A percentile compares a stretch with the other conserved stretches of the same genome.
These are phyloP conservation scores for Ferrisia virgata DNA, from an alignment of 2,888 invertebrate genomes.

Conservation along the genomic window DNA sequence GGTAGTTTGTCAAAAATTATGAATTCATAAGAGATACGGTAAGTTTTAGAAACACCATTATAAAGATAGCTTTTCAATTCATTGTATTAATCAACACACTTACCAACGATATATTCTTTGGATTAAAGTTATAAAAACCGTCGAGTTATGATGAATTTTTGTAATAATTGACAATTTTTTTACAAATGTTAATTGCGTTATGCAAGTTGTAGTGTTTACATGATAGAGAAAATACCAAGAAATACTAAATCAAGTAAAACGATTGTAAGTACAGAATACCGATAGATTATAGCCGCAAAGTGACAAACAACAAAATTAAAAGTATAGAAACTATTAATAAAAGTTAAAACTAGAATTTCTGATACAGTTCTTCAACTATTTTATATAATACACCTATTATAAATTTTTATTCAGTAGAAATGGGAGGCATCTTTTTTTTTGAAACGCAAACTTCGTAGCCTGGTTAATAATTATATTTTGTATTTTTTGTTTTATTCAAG, in stretches of 20 bases:
- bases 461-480: neutral
- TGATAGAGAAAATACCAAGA: neutral
- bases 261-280: neutral
- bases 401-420: neutral
- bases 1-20: too few relatives aligned
- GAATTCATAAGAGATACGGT: too few relatives aligned
- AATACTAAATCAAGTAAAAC: neutral
- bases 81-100: neutral
- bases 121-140: neutral
- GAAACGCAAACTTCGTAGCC: neutral
- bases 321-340: neutral
- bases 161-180: neutral
- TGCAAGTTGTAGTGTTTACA: neutral
- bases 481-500: neutral
- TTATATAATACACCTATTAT: neutral
- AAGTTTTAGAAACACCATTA: neutral
- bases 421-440: neutral
- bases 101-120: neutral
- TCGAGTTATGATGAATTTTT: neutral
- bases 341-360: neutral
- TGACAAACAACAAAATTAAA: neutral
- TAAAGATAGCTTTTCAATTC: neutral
- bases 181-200: neutral
- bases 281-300: neutral
- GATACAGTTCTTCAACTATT: neutral